Percentiles rank a stretch among this genome's conserved stretches.
phyloP scores from a whole-genome alignment of 1,140 invertebrate species.

The Arctopsyche grandis region DNA sequence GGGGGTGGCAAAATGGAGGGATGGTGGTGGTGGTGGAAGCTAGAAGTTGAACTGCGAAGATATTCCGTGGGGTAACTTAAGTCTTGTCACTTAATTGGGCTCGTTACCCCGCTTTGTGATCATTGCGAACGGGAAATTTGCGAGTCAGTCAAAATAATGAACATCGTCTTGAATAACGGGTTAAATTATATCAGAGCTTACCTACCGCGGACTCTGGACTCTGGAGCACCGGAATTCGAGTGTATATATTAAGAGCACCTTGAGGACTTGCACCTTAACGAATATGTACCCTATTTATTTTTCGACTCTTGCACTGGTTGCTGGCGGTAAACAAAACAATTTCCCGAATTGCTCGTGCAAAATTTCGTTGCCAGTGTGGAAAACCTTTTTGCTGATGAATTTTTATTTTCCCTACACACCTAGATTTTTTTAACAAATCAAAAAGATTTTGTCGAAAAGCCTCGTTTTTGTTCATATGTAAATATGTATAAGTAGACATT shows the following conservation, averaged over 20 bases:
- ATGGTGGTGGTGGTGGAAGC: not conserved
- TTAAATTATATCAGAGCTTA: conserved; percentile 33
- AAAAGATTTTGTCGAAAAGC: not conserved
- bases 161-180: conserved; percentile 42
- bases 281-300: not conserved
- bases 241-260: not conserved
- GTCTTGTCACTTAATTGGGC: conserved; percentile 46
- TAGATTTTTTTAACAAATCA: not conserved
- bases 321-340: conserved; percentile 36
- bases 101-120: conserved; percentile 49
- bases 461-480: not conserved
- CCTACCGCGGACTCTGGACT: not conserved
- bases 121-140: conserved; percentile 44
- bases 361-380: not conserved
- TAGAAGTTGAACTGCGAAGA: conserved; percentile 25
- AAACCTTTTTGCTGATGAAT: conserved; percentile 19
- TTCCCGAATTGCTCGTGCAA: conserved; percentile 12
- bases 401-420: not conserved
- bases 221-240: not conserved
- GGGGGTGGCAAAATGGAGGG: not conserved
- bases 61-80: conserved; percentile 30
- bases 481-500: not conserved
- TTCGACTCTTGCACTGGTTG: not conserved
- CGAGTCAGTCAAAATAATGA: conserved; percentile 49
- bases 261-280: not conserved